A percentile compares a stretch with the other conserved stretches of the same genome.
These are phyloP conservation scores for Pseudorectes ferrugineus DNA, from an alignment of 2,113 vertebrate species.

Conservation along the genomic window DNA sequence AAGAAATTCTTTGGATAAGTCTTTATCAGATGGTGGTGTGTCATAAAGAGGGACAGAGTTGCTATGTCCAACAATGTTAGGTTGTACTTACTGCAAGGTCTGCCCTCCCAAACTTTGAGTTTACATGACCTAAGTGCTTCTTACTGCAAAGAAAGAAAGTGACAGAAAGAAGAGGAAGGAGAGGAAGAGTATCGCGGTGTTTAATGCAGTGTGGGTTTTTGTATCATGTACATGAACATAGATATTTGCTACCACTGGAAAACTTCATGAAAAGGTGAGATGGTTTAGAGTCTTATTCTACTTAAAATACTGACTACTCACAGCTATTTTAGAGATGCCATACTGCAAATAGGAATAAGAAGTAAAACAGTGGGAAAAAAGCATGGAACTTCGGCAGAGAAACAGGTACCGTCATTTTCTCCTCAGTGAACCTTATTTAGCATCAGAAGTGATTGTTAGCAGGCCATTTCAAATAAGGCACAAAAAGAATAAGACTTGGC, in stretches of 20 bases:
- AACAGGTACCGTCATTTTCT: background rate
- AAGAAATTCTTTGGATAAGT: background rate
- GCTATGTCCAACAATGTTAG: fast-evolving
- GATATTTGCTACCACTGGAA: background rate
- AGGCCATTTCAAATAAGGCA: background rate
- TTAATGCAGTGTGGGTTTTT: background rate
- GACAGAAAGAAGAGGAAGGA: background rate
- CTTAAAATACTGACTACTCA: background rate
- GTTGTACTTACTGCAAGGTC: background rate
- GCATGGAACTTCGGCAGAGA: background rate
- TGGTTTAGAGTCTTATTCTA: background rate
- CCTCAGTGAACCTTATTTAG: background rate
- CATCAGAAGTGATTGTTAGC: background rate
- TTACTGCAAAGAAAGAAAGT: background rate
- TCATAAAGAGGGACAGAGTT: background rate
- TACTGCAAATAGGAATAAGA: background rate
- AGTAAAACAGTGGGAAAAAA: background rate
- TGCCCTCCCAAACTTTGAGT: background rate
- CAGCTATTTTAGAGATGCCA: background rate
- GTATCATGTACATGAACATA: background rate
- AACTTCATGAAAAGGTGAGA: background rate
- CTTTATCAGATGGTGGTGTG: background rate
- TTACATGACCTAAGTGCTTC: background rate
- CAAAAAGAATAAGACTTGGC: background rate
- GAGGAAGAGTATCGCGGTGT: background rate